Evolutionary conservation across 2,113 vertebrate genomes (phyloP).

Genomic region (Mastomys coucha): DNA sequence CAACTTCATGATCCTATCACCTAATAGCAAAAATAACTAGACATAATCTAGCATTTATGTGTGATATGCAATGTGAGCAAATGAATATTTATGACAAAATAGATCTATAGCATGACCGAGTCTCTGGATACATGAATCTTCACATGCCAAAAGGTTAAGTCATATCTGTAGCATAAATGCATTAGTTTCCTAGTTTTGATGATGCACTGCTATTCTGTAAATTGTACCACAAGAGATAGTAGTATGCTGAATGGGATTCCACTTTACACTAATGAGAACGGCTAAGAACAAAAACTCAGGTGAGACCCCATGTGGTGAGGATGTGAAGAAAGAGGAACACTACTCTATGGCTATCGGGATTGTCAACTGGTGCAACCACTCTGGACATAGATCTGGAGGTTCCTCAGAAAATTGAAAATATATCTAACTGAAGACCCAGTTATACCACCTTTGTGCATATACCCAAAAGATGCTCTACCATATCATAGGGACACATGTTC

Average conservation of each 20-base stretch:
- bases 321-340: no score
- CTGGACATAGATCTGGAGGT: no score
- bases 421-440: no score
- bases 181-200: background rate
- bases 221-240: background rate
- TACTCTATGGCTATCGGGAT: no score
- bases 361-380: no score
- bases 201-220: background rate
- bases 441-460: no score
- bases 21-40: background rate
- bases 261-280: no score
- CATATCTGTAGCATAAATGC: rapidly evolving
- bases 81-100: background rate
- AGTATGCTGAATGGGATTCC: background rate
- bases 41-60: background rate
- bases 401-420: no score
- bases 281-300: no score
- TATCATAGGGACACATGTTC: no score
- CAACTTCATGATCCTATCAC: background rate
- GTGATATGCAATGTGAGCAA: background rate
- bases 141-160: background rate
- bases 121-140: background rate
- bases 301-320: no score
- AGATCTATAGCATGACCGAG: background rate
- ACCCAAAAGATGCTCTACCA: no score